Percentiles rank a stretch among this genome's conserved stretches.
Evolutionary conservation across 1,140 invertebrate species (phyloP).

Genomic region (Gonioctena quinquepunctata): DNA sequence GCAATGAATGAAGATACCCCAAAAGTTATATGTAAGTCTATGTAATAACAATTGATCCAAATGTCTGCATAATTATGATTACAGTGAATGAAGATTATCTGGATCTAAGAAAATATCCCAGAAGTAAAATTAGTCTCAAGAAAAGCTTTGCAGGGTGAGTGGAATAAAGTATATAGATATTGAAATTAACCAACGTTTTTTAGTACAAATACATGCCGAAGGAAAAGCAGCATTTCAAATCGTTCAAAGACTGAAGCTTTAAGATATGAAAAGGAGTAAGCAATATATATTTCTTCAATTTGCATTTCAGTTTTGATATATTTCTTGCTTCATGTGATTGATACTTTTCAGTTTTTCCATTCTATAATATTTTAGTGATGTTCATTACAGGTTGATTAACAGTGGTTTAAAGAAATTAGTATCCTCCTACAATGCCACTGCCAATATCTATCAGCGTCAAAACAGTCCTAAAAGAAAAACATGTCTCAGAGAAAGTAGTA

Average conservation of each 20-base stretch:
- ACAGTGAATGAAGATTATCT: constrained; percentile 28
- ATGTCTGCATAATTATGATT: not conserved
- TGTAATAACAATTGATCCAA: not conserved
- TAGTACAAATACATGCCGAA: not conserved
- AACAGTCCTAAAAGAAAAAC: not conserved
- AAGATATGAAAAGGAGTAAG: constrained; percentile 17
- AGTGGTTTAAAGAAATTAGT: constrained; percentile 14
- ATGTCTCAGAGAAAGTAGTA: not conserved
- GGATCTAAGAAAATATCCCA: constrained; percentile 17
- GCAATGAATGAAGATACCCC: not conserved
- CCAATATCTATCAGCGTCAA: not conserved
- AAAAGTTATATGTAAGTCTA: constrained; percentile 18
- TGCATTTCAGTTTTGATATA: too few species aligned
- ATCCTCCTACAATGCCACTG: constrained; percentile 6
- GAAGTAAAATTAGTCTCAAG: not conserved
- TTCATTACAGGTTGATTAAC: constrained; percentile 17
- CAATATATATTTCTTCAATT: too few species aligned
- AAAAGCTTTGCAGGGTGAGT: not conserved
- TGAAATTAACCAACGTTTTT: too few species aligned
- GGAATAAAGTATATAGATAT: too few species aligned
- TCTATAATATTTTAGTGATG: constrained; percentile 1
- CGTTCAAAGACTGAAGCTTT: constrained; percentile 3
- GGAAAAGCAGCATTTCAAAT: not conserved
- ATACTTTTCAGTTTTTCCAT: too few species aligned
- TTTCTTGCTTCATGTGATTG: too few species aligned